Evolutionary conservation across 2,797 vertebrate genomes (phyloP).

Genomic region (Acanthopagrus latus): DNA sequence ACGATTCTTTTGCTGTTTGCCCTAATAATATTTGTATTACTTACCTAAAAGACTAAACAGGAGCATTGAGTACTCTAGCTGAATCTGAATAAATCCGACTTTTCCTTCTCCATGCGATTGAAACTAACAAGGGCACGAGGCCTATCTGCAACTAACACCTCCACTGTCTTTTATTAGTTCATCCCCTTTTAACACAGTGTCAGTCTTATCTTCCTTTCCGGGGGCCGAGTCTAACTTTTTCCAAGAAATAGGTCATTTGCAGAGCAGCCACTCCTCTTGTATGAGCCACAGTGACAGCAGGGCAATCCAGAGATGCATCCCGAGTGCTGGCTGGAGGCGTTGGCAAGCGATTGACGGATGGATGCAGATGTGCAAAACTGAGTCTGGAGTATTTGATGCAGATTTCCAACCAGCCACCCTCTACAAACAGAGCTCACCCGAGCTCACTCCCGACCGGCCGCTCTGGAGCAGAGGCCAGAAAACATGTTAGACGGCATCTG

Average conservation of each 20-base stretch:
- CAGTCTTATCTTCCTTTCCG: constrained; percentile 18
- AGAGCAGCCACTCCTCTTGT: constrained; percentile 10
- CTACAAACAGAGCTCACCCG: not conserved
- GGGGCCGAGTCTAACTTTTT: not conserved
- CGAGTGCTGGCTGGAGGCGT: not conserved
- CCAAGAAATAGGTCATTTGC: not conserved
- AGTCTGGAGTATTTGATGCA: constrained; percentile 1
- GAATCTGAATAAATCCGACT: not conserved
- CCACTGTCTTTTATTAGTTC: not conserved
- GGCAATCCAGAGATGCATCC: not conserved
- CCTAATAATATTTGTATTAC: not conserved
- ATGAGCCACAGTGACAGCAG: not conserved
- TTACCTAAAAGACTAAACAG: not conserved
- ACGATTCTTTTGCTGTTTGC: not conserved
- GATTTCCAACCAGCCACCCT: not conserved
- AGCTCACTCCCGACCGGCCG: not conserved
- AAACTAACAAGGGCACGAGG: not conserved
- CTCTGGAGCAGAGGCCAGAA: constrained; percentile 13
- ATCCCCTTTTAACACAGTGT: not conserved
- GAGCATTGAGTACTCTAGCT: not conserved
- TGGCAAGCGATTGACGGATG: not conserved
- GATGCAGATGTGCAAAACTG: too few species aligned
- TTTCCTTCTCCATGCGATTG: not conserved
- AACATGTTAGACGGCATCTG: constrained; percentile 26
- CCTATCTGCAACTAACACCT: not conserved